Base-by-base conservation (phyloP, 1,140 invertebrate genomes). In the Pogonomyrmex californicus region DNA sequence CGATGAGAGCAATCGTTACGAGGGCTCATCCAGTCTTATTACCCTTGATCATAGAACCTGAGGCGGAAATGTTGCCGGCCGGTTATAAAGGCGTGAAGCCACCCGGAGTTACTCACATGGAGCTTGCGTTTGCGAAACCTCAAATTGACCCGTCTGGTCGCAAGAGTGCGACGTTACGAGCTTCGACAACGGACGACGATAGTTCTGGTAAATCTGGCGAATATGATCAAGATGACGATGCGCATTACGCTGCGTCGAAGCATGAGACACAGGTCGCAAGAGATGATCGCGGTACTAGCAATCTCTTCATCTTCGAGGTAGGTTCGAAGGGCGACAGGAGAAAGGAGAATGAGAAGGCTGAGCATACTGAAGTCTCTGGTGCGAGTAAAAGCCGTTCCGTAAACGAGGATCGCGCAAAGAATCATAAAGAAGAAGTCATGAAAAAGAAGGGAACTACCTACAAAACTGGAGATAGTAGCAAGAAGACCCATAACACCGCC, bases 401-500 rank as follows among this genome's bases (percentile, higher is more conserved):
- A 23, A 70, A 17, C 0, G 81, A 85, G 2, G 47, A 76, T 44
- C 58, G 89, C 10, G 92, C 91, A 4, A 90, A 78, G 5, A 86
- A 89, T 5, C 77, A 86, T 0, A 87, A 93, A 33, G 73, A 91
- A n/a, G 77, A 87, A 41, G 75, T 77, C 0, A 89, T 70, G 1
- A 92, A 93, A 1, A 93, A 95, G 3, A 94, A 95, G 86, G 96
- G 94, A 9, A 94, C 94, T 0, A 96, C 96, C 75, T 96, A 96
- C 76, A 95, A 95, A 17, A 96, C 96, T 87, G 96, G 96, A 88
- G 96, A 96, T 85, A 96, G 95, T 2, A 96, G 96, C 81, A 96
- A 97, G 87, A 96, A 97, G 86, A 96, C 96, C 17, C 96, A 96
- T 83, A 96, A 97, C 86, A 96, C 95, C 0, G 96, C 95, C 1